A percentile compares a stretch with the other conserved stretches of the same genome.
phyloP scores from a whole-genome alignment of 2,888 invertebrate species.

The Lycophotia porphyrea region DNA sequence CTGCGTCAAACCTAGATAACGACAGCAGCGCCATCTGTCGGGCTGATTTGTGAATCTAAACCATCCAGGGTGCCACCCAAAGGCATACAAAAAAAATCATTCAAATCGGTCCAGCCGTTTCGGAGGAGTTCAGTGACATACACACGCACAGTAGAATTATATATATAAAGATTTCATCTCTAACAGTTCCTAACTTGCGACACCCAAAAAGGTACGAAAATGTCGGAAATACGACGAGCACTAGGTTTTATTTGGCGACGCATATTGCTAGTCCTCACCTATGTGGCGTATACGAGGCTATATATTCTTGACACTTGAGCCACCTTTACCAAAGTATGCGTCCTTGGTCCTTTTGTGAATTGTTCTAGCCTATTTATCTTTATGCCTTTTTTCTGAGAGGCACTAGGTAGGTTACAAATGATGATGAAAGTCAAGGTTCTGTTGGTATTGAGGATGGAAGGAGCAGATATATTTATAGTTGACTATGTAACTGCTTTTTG shows the following conservation, averaged over 20 bases:
- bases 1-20: too few species aligned
- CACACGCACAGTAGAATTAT: too few species aligned
- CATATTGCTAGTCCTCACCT: constrained; percentile 67
- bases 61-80: too few species aligned
- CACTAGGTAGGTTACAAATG: constrained; percentile 8
- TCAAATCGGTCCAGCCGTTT: too few species aligned
- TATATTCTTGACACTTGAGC: constrained; percentile 60
- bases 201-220: constrained; percentile 35
- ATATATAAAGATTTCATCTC: too few species aligned
- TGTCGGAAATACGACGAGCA: constrained; percentile 65
- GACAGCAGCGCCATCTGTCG: too few species aligned
- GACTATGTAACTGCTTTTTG: not conserved
- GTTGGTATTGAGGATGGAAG: not conserved
- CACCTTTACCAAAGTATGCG: constrained; percentile 43
- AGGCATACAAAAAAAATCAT: too few species aligned
- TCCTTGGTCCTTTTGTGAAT: constrained; percentile 56
- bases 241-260: constrained; percentile 74
- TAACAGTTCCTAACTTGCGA: constrained; percentile 36
- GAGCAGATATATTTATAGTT: not conserved
- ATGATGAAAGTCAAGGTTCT: constrained; percentile 16
- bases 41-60: too few species aligned
- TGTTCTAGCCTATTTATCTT: constrained; percentile 49
- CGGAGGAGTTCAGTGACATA: too few species aligned
- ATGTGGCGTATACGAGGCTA: constrained; percentile 50
- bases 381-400: constrained; percentile 27